Evolutionary conservation across 1,140 invertebrate genomes (phyloP), one percentile per base, ranked within the genome.

Genomic region (Cyphomyrmex costatus): DNA sequence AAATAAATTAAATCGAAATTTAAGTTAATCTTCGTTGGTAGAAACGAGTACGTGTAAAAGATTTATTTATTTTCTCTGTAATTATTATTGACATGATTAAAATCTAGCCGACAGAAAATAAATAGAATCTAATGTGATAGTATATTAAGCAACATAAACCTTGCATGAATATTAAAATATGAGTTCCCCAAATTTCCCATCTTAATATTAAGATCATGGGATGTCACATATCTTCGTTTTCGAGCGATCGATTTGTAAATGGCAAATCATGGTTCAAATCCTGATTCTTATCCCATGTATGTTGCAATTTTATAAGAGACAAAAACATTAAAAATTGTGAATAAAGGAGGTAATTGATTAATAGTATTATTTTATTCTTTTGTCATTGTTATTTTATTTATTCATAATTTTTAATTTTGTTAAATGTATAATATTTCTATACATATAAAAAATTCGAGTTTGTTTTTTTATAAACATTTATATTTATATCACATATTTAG

Each of bases 1-100:
- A 42, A 42, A 42, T 42, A 42, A 42, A 8, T 42, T 42, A 8
- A 42, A 42, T 42, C 2, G 10, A 12, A 42, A 42, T 42, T 42
- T 10, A 12, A 8, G 10, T 42, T 42, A 42, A 12, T 42, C 36
- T 42, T 42, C 10, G 10, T 10, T 42, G 8, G 36, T 42, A 42
- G 36, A 10, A 42, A 42, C 36, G 36, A 2, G 0, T 8, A 42
- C 3, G 10, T 42, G 24, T 21, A 53, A 33, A 21, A 36, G 8
- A 42, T 33, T 66, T 21, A 66, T 51, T 33, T 51, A 24, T 42
- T 8, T 0, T 65, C 5, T 10, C 6, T 10, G 10, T 63, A 16
- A 14, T 61, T 27, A 61, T 19, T 77, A 77, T 46, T 76, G 42
- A n/a, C n/a, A n/a, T n/a, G n/a, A 77, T 60, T 60, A 42, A 60